Conservation (phyloP, 2,888 invertebrate genomes). For the Endotricha flammealis region DNA sequence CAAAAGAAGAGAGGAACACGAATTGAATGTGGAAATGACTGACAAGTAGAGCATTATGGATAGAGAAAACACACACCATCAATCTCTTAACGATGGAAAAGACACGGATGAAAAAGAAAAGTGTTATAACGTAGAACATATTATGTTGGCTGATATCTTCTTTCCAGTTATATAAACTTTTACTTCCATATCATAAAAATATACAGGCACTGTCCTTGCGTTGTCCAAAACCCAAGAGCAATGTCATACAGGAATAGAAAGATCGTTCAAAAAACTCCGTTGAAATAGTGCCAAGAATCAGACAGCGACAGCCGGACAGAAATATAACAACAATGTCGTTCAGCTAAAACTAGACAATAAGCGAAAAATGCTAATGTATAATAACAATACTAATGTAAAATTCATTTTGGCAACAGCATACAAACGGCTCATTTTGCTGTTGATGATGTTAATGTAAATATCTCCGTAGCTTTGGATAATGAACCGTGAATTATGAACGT, state of each 20-base stretch:
- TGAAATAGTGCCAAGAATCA: conserved; percentile 56
- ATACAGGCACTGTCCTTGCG: conserved; percentile 34
- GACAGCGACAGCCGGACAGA: conserved; percentile 41
- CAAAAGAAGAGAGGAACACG: too few relatives aligned
- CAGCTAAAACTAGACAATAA: conserved; percentile 31
- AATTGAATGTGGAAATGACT: too few relatives aligned
- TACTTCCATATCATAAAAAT: conserved; percentile 5
- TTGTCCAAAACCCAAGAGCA: conserved; percentile 47
- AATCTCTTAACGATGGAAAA: too few relatives aligned
- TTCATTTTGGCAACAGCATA: conserved; percentile 21
- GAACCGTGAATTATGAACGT: conserved; percentile 7
- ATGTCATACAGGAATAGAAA: conserved; percentile 66
- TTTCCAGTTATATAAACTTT: too few relatives aligned
- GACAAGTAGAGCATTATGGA: too few relatives aligned
- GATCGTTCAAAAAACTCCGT: conserved; percentile 48
- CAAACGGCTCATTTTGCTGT: too few relatives aligned
- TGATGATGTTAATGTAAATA: conserved; percentile 11
- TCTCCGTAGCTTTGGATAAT: conserved; percentile 8
- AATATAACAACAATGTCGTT: conserved; percentile 49
- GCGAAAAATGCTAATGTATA: conserved; percentile 37
- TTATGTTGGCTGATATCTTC: too few relatives aligned
- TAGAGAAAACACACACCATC: too few relatives aligned
- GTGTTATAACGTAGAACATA: too few relatives aligned
- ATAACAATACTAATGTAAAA: conserved; percentile 33
- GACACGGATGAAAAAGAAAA: too few relatives aligned